Percentiles rank a stretch among this genome's conserved stretches.
Conservation (phyloP, 2,113 vertebrate species). For the Oenanthe oenanthe region DNA sequence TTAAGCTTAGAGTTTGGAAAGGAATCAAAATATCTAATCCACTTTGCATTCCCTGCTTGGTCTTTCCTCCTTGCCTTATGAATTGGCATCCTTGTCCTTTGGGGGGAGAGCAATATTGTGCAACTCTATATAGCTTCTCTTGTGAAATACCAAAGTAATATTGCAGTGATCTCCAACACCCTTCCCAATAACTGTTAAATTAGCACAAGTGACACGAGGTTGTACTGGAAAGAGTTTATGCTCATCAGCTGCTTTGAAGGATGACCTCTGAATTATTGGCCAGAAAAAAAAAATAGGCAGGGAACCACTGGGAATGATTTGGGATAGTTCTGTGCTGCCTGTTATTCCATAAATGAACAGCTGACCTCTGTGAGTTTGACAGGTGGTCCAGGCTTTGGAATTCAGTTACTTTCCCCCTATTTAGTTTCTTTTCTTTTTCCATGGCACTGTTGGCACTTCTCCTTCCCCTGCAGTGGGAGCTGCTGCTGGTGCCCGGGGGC, state of each 20-base stretch:
- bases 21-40: constrained; percentile 28
- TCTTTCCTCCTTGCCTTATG: constrained; percentile 2
- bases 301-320: accelerated
- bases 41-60: constrained; percentile 5
- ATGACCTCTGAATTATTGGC: constrained; percentile 5
- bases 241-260: neutral
- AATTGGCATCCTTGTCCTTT: constrained; percentile 17
- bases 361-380: neutral
- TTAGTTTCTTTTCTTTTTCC: neutral
- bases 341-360: neutral
- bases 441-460: neutral
- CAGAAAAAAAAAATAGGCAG: neutral
- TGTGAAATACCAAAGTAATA: neutral
- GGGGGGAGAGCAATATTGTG: neutral
- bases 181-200: neutral
- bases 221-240: neutral
- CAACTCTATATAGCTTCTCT: neutral
- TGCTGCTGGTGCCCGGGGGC: neutral
- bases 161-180: neutral
- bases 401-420: neutral
- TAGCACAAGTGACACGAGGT: neutral
- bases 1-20: constrained; percentile 40
- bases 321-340: neutral
- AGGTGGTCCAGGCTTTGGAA: neutral
- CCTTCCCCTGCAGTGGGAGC: neutral